A percentile compares a stretch with the other conserved stretches of the same genome.
phyloP scores from a whole-genome alignment of 2,797 vertebrate genomes.

The Anomalospiza imberbis region DNA sequence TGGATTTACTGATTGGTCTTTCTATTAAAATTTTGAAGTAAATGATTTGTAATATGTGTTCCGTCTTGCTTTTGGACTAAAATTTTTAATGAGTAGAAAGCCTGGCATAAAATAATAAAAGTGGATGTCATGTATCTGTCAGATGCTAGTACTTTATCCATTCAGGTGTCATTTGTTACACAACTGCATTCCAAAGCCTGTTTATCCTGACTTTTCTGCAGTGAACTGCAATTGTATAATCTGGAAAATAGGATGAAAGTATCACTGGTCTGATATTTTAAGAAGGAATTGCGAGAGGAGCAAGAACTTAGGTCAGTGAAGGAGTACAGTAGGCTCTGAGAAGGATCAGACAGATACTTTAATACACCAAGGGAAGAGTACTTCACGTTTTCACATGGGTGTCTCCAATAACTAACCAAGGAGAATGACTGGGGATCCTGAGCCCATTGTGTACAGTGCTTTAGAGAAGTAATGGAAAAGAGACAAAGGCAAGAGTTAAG shows the following conservation, averaged over 20 bases:
- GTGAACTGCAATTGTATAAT: neutral
- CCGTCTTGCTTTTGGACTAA: neutral
- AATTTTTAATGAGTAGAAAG: neutral
- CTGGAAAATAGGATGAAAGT: neutral
- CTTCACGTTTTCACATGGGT: neutral
- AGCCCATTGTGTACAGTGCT: neutral
- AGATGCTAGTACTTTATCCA: neutral
- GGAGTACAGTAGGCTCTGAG: neutral
- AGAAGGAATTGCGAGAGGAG: neutral
- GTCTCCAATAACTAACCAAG: neutral
- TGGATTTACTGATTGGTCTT: neutral
- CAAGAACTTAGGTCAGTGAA: neutral
- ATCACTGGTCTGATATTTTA: neutral
- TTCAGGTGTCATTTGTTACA: neutral
- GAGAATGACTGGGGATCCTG: neutral
- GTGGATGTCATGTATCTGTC: neutral
- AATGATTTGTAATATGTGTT: neutral
- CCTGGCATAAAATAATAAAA: neutral
- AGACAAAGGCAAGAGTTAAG: neutral
- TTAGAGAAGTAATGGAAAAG: neutral
- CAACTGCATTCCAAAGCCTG: neutral
- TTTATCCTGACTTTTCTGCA: neutral
- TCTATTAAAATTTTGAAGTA: neutral
- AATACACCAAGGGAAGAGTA: neutral
- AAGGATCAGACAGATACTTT: neutral